phyloP scores from a whole-genome alignment of 2,888 invertebrate species.

The Tanaodytes sp. region DNA sequence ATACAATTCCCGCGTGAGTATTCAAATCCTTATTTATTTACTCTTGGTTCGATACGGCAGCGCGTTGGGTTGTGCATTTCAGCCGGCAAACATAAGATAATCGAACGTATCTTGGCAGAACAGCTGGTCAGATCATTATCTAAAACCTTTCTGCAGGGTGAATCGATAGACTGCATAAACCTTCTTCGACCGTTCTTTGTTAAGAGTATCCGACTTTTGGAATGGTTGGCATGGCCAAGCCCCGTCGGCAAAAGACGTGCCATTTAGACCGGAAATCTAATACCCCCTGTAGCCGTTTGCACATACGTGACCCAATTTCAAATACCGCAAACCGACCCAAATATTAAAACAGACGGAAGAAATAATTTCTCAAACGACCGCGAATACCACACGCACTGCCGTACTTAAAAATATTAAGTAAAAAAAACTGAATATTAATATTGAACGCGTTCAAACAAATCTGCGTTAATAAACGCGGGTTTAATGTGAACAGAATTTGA shows the following conservation, averaged over 20 bases:
- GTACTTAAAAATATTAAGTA: too few relatives aligned
- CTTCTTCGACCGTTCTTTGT: background rate
- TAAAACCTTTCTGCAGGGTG: conserved; percentile 1
- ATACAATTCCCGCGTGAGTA: too few relatives aligned
- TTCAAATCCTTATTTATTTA: conserved; percentile 3
- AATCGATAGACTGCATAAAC: conserved; percentile 17
- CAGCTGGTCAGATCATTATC: conserved; percentile 6
- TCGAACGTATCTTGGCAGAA: conserved; percentile 4
- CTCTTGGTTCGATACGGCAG: too few relatives aligned
- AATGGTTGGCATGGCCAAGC: too few relatives aligned
- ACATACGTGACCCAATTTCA: conserved; percentile 9
- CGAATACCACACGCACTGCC: background rate
- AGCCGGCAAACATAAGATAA: conserved; percentile 1
- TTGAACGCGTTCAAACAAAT: too few relatives aligned
- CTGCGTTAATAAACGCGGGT: too few relatives aligned
- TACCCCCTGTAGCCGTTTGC: conserved; percentile 3
- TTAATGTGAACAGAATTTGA: too few relatives aligned
- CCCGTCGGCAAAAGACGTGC: background rate
- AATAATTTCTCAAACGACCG: conserved; percentile 7
- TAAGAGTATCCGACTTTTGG: too few relatives aligned
- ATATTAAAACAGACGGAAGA: conserved; percentile 13
- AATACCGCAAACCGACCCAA: background rate
- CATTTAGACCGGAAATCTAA: conserved; percentile 16
- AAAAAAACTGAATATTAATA: too few relatives aligned
- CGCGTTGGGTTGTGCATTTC: too few relatives aligned